Conservation (phyloP, 2,113 vertebrate genomes). For the Phaetusa simplex region DNA sequence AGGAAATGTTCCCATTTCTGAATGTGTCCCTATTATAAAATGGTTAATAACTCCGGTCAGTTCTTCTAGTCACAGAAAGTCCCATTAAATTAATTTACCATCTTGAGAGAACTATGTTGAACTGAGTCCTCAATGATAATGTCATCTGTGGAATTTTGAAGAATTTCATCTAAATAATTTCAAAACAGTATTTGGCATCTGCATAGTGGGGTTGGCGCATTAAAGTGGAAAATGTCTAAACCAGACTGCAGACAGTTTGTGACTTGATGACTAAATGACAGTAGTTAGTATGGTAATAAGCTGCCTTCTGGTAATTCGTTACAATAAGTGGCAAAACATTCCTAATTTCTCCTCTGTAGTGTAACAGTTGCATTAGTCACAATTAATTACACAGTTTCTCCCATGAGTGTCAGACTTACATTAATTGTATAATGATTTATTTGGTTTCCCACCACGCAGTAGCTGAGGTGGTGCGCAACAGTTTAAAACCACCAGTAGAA, state of each 20-base stretch:
- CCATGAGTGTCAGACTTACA: background rate
- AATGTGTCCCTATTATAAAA: background rate
- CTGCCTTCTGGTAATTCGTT: conserved; percentile 36
- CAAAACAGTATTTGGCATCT: background rate
- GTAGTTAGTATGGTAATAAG: conserved; percentile 26
- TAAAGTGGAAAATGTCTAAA: background rate
- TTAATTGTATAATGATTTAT: conserved; percentile 23
- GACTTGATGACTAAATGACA: conserved; percentile 14
- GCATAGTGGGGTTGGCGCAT: background rate
- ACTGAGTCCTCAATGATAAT: background rate
- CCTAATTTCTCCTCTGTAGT: conserved; percentile 28
- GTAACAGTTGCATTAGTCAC: conserved; percentile 21
- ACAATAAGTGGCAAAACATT: conserved; percentile 5
- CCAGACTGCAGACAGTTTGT: background rate
- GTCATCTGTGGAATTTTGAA: background rate
- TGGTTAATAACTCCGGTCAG: background rate
- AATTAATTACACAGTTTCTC: conserved; percentile 21
- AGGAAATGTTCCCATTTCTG: background rate
- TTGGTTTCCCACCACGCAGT: background rate
- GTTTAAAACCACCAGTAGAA: background rate
- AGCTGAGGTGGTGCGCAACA: background rate
- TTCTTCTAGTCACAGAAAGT: background rate
- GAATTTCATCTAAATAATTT: background rate
- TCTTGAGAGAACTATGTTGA: background rate
- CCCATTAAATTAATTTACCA: background rate